These are phyloP conservation scores for Myodes glareolus DNA, from an alignment of 2,113 vertebrate species.

Conservation along the genomic window DNA sequence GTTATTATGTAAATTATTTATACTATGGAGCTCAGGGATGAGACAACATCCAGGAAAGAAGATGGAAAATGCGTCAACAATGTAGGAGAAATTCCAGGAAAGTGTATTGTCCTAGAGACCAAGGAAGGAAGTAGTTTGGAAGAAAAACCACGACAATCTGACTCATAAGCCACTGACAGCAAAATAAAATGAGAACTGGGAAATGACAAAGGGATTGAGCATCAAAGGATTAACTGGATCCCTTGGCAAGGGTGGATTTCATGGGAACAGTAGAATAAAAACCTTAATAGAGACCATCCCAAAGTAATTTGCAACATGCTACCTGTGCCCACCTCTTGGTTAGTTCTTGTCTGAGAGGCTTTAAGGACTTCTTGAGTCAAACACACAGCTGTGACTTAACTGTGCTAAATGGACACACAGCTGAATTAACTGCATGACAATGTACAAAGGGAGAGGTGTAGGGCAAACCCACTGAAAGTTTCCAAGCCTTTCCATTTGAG, in stretches of 20 bases:
- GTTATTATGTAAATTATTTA: neutral
- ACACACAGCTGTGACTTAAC: neutral
- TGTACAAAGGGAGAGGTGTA: neutral
- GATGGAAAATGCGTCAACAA: neutral
- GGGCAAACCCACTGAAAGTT: neutral
- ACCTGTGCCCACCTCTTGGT: neutral
- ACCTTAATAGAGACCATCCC: neutral
- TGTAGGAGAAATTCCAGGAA: neutral
- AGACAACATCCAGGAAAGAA: neutral
- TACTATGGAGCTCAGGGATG: neutral
- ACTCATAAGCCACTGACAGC: neutral
- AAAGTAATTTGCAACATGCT: no score
- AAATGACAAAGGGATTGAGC: neutral
- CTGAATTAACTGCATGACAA: neutral
- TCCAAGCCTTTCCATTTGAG: neutral
- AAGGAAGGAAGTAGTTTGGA: constrained; percentile 12
- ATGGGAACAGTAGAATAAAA: neutral
- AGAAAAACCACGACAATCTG: neutral
- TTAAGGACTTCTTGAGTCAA: neutral
- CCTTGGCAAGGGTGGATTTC: neutral
- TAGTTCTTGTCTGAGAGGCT: neutral
- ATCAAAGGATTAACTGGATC: neutral
- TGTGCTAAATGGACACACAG: neutral
- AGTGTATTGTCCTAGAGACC: neutral
- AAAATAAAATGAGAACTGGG: neutral